Base-by-base conservation (phyloP, 1,140 invertebrate genomes). In the Caerostris extrusa region DNA sequence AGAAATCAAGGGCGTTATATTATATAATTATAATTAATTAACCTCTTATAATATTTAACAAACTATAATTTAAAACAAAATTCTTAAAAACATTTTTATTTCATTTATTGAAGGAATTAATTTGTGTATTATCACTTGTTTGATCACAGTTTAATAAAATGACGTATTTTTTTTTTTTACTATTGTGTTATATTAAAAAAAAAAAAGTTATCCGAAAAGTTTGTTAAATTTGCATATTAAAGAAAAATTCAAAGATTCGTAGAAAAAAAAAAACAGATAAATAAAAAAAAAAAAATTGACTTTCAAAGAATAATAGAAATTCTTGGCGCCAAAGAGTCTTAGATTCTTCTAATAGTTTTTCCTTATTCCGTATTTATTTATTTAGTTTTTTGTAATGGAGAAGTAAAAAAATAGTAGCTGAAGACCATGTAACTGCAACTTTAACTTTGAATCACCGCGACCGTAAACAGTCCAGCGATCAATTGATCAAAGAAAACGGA, bases 401-500 rank as follows among this genome's bases (percentile, higher is more conserved):
- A 56, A 89, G 34, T 7, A 8, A 89, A 56, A 77, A 55, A 89
- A 69, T 55, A 69, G 60, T 56, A 50, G 61, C 14, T 34, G 56
- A n/a, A 92, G 50, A 19, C 50, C 77, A 67, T 92, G 90, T 81
- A 91, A 92, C 90, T 92, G 77, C 58, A 85, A 92, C 77, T 64
- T 92, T 92, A 92, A 92, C 81, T 92, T 83, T 64, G 90, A 67
- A 85, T 85, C 58, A 64, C 82, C 90, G 56, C n/a, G 60, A 58
- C 81, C 58, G 90, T 92, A 92, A 92, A 85, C 90, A 92, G 82
- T 92, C 34, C 90, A 7, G 57, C 60, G 81, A 92, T 92, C 90
- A 92, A 92, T 92, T 92, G 90, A 92, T 92, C 77, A 92, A 92
- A 92, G 90, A 92, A 92, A 92, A 92, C 77, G 53, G 17, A 60